Base-by-base conservation (phyloP, 2,113 vertebrate species). In the Megaptera novaeangliae region DNA sequence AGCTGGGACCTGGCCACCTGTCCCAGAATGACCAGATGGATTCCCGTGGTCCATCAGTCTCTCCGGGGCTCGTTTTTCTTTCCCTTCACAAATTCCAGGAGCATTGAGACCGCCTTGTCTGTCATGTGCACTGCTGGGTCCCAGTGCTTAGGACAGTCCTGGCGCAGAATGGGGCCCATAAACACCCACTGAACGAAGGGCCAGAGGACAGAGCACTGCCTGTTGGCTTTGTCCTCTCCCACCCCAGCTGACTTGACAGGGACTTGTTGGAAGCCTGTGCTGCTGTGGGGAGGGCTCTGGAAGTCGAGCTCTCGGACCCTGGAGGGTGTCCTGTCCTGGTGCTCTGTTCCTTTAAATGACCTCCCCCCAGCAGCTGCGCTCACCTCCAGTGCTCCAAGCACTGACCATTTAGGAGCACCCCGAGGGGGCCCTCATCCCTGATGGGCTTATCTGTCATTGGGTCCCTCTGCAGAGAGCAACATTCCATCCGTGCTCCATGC, bases 91-190 rank as follows among this genome's bases (percentile, higher is more conserved):
- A 69, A 25, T 68, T 18, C 41, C 15, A 7, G 6, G 49, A 61
- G 6, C 41, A 20, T 14, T 44, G 63, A 66, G 49, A 17, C 41
- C 20, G 1, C 21, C 75, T 18, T 15, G 6, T 23, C 55, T 21
- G 49, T 44, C 0, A 0, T 29, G 18, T 44, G 44, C 18, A 2
- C 41, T 44, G n/a, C 34, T 15, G 23, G 39, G 41, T 41, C 52
- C 64, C 20, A 18, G 64, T 39, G 44, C 68, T 59, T 61, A 57
- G 25, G 3, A 36, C 4, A 6, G 71, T 61, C 34, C 36, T 1
- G 39, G 34, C 17, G 59, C 29, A 46, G 44, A 81, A 34, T 13
- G 3, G 72, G 23, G 15, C n/a, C 61, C 41, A 0, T 2, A 7
- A 72, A 29, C 7, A 29, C n/a, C n/a, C 82, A 44, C 44, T 11